These are phyloP conservation scores for Pelochelys cantorii DNA, from an alignment of 2,797 vertebrate species.

Conservation along the genomic window DNA sequence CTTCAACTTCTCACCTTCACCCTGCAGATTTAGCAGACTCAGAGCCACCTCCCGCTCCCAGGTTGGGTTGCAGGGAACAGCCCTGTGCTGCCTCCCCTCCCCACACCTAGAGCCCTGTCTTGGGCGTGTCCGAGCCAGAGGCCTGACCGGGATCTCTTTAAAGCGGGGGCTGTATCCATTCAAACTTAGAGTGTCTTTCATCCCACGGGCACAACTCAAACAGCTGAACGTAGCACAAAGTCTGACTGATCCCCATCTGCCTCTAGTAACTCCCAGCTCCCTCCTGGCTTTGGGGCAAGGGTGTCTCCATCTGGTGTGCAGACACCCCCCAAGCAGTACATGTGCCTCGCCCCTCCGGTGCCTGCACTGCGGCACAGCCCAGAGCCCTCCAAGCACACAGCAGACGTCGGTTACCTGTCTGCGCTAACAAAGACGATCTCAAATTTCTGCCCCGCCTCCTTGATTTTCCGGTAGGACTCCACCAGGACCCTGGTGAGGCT, in stretches of 20 bases:
- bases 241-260: background rate
- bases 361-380: background rate
- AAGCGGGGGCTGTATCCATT: background rate
- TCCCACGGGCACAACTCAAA: background rate
- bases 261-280: too few relatives aligned
- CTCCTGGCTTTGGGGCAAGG: background rate
- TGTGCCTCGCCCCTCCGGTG: background rate
- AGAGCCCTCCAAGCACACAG: background rate
- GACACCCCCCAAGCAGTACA: background rate
- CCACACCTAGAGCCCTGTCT: background rate
- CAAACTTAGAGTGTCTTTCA: background rate
- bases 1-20: background rate
- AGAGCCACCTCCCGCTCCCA: background rate
- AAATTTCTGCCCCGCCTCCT: constrained; percentile 95
- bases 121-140: too few relatives aligned
- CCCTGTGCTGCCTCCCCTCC: background rate
- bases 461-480: constrained; percentile 94
- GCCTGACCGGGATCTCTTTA: background rate
- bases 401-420: constrained; percentile 87
- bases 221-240: background rate
- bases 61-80: background rate
- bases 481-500: constrained; percentile 95
- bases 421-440: constrained; percentile 98
- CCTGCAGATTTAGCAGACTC: background rate
- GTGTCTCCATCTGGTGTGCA: background rate